phyloP scores from a whole-genome alignment of 53 echinoderm and acorn worm species.

The Echinometra lucunter region DNA sequence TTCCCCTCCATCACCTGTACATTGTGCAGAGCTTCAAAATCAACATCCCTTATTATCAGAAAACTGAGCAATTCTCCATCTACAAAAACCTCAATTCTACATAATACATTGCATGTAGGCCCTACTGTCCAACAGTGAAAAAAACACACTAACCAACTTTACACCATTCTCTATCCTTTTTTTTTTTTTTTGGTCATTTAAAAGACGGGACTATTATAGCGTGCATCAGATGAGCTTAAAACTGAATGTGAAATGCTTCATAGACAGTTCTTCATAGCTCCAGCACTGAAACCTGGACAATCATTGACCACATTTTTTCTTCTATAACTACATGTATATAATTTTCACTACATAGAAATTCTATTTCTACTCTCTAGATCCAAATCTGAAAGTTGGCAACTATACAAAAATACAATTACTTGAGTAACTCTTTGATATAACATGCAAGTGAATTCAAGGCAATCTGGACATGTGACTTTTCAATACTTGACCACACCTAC shows the following conservation, averaged over 20 bases:
- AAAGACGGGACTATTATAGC: too few relatives aligned
- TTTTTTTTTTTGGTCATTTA: too few relatives aligned
- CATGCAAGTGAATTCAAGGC: not conserved
- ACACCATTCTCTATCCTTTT: too few relatives aligned
- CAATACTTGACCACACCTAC: not conserved
- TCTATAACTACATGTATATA: too few relatives aligned
- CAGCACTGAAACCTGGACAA: not conserved
- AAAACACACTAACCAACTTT: too few relatives aligned
- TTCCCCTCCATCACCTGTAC: too few relatives aligned
- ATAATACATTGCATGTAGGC: not conserved
- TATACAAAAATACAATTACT: not conserved
- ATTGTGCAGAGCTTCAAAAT: too few relatives aligned
- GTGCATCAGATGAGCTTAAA: not conserved
- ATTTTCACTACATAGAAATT: too few relatives aligned
- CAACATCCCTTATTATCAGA: not conserved
- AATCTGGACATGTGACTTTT: not conserved
- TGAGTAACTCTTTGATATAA: not conserved
- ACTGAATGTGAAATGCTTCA: not conserved
- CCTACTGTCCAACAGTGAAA: too few relatives aligned
- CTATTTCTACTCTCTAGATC: not conserved
- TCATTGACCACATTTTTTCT: too few relatives aligned
- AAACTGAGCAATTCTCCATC: conserved; percentile 11
- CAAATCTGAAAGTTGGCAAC: not conserved
- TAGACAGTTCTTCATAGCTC: not conserved
- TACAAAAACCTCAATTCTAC: not conserved